These are phyloP conservation scores for Andricus quercusramuli DNA, from an alignment of 2,888 invertebrate genomes.

Conservation along the genomic window DNA sequence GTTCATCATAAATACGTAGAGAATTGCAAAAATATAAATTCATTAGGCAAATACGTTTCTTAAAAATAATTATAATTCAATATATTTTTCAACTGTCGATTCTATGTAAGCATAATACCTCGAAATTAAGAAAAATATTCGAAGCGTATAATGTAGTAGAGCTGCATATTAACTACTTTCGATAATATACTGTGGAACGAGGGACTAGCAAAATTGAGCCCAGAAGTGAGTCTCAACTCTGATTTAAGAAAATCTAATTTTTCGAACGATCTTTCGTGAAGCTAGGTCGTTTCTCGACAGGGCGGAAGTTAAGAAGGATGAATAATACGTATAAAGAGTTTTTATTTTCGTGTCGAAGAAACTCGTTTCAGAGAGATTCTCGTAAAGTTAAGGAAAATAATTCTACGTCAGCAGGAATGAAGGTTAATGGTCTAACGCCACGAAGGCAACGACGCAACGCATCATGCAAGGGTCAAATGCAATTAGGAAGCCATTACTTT, in stretches of 20 bases:
- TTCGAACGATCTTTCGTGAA: conserved; percentile 8
- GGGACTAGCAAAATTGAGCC: neutral
- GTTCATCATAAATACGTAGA: too few species aligned
- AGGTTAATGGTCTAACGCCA: conserved; percentile 35
- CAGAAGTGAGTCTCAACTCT: conserved; percentile 7
- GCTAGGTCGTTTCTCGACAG: conserved; percentile 24
- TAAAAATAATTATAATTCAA: too few species aligned
- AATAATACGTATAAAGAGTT: conserved; percentile 29
- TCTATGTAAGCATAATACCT: too few species aligned
- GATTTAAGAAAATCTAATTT: conserved; percentile 30
- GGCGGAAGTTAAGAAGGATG: conserved; percentile 22
- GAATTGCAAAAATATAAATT: too few species aligned
- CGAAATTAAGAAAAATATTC: too few species aligned
- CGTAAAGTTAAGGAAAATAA: conserved; percentile 18
- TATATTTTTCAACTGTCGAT: too few species aligned
- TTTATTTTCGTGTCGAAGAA: conserved; percentile 22
- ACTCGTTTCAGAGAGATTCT: conserved; percentile 29
- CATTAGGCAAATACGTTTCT: too few species aligned
- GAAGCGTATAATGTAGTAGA: too few species aligned
- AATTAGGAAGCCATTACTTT: conserved; percentile 18
- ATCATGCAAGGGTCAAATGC: conserved; percentile 30
- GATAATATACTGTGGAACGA: neutral
- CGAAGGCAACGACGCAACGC: conserved; percentile 15
- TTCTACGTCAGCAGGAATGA: conserved; percentile 32
- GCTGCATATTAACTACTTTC: neutral